Evolutionary conservation across 2,888 invertebrate genomes (phyloP).

Genomic region (Nowickia ferox): DNA sequence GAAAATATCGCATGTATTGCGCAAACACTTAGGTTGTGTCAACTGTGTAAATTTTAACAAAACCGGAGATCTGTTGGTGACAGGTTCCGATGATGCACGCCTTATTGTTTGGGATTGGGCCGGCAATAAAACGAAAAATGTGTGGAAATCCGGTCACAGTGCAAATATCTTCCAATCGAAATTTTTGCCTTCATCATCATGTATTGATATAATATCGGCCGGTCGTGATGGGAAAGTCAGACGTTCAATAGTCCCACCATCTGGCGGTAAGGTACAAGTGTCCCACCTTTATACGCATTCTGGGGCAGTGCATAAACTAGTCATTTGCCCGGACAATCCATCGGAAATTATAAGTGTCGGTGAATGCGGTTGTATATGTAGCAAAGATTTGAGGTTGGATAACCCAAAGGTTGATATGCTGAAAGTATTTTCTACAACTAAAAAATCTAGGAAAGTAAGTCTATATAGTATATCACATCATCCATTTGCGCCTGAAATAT

Average conservation of each 20-base stretch:
- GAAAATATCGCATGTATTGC: slow-evolving; percentile 89
- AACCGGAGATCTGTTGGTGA: slow-evolving; percentile 89
- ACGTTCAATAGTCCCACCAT: slow-evolving; percentile 85
- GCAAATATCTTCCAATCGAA: slow-evolving; percentile 96
- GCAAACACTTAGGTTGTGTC: slow-evolving; percentile 94
- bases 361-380: slow-evolving; percentile 92
- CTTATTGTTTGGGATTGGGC: slow-evolving; percentile 97
- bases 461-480: slow-evolving; percentile 94
- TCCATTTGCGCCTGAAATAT: slow-evolving; percentile 91
- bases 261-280: slow-evolving; percentile 83
- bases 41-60: slow-evolving; percentile 95
- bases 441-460: slow-evolving; percentile 85
- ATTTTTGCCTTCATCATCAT: slow-evolving; percentile 89
- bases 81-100: slow-evolving; percentile 95
- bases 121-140: slow-evolving; percentile 86
- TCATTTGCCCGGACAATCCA: slow-evolving; percentile 89
- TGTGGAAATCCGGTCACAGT: slow-evolving; percentile 91
- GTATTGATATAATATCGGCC: slow-evolving; percentile 93
- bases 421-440: slow-evolving; percentile 83
- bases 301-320: slow-evolving; percentile 93
- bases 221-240: slow-evolving; percentile 94
- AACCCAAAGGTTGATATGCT: slow-evolving; percentile 84
- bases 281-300: slow-evolving; percentile 87
- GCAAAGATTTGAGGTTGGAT: slow-evolving; percentile 89
- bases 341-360: slow-evolving; percentile 93